Base-by-base conservation (phyloP, 2,113 vertebrate species). In the Larimichthys polyactis region DNA sequence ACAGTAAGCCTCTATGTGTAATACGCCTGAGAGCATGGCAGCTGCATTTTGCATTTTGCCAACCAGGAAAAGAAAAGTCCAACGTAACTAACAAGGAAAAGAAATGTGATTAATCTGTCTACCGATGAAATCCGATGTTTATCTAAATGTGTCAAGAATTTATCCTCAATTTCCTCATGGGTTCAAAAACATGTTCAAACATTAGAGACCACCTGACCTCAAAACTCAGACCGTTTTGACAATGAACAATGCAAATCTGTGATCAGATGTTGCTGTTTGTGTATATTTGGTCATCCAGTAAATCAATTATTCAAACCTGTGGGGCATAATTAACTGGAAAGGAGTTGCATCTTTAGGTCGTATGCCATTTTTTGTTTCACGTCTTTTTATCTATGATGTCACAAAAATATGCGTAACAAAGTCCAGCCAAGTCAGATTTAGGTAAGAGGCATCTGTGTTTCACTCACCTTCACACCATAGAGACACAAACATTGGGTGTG, bases 401-500 rank as follows among this genome's bases (percentile, higher is more conserved):
- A 40, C 1, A 11, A 48, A 4, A 9, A 22, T 22, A 1, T 29
- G 3, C 0, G 20, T 12, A 49, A 52, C 59, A 19, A 32, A 32
- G 59, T 59, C 59, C 2, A 3, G 49, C 17, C 54, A 3, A 46
- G 44, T 44, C 63, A 27, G 17, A 46, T 72, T 11, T 8, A 12
- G 20, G 22, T 5, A 27, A 24, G 55, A 69, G 24, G 17, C 62
- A 5, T 46, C 24, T 29, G 36, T 27, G 16, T 20, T 62, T 60
- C 49, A 12, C 2, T 52, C 22, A 27, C 5, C 36, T 36, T 49
- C 43, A 5, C 51, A 52, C 74, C 60, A 54, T 22, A 7, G 24
- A 79, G 11, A 75, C n/a, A 59, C 51, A 65, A 69, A 75, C 14
- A 36, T 0, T 19, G 48, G 77, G 64, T 44, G 65, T 51, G 51